Evolutionary conservation across 2,113 vertebrate genomes (phyloP), one percentile per base, ranked within the genome.

Genomic region (Pitta sordida): DNA sequence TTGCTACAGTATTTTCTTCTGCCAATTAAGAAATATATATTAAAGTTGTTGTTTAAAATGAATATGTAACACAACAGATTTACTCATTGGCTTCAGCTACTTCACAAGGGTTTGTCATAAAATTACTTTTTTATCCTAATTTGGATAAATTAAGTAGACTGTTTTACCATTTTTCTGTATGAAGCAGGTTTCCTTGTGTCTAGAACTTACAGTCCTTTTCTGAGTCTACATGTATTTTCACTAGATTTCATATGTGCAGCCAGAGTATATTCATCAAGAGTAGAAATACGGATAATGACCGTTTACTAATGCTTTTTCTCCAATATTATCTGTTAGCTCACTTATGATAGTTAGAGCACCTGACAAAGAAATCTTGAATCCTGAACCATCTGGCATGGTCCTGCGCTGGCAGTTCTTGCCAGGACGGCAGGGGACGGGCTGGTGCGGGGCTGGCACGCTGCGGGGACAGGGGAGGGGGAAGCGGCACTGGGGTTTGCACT

Each of bases 71-170:
- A 46, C 13, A 26, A 30, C 39, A 36, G 26, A 69, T 59, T 51
- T 0, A 0, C 6, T 65, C 8, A 39, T 39, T 78, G 30, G 4
- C 21, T 90, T 94, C 51, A 62, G 15, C 10, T 85, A 21, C 10
- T 69, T 88, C 41, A 53, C 8, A 15, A 44, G 3, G 15, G 62
- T 64, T 70, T 82, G 11, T 30, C 3, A 82, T 71, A 48, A 76
- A 63, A 71, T 64, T 67, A 55, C 39, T 44, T 78, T 73, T 79
- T 84, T 29, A 78, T 53, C 21, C 6, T 68, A 10, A 78, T 70
- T 30, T 63, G 43, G 24, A 55, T 60, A 73, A 68, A 85, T 53
- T 53, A 58, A 79, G 13, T 7, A 65, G n/a, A 37, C 34, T 49
- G 10, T 14, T 70, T 86, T 77, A n/a, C 15, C 58, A 9, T 29